Evolutionary conservation across 2,888 invertebrate genomes (phyloP).

Genomic region (Caenorhabditis sp.): DNA sequence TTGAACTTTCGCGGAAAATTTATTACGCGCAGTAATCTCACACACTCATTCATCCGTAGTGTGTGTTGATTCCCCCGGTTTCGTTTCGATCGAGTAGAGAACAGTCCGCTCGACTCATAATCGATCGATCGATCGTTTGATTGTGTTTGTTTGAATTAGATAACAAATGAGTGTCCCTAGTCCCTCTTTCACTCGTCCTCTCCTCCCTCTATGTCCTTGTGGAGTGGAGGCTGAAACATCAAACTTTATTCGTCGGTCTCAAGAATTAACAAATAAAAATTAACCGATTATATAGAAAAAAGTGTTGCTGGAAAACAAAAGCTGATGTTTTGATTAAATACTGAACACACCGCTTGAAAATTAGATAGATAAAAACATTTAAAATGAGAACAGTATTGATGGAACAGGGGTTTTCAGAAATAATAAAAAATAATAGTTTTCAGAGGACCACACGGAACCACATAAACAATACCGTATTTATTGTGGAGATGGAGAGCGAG

Average conservation of each 20-base stretch:
- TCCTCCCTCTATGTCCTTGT: not conserved
- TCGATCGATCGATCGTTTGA: constrained; percentile 2
- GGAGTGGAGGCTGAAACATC: constrained; percentile 42
- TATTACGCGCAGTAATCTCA: too few species aligned
- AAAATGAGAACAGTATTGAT: constrained; percentile 12
- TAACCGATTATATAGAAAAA: constrained; percentile 6
- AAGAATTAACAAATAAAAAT: constrained; percentile 23
- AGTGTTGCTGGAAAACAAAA: not conserved
- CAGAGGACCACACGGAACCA: too few species aligned
- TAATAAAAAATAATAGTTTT: not conserved
- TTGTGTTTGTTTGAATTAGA: constrained; percentile 12
- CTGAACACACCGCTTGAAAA: too few species aligned
- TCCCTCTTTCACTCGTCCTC: not conserved
- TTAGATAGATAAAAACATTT: constrained; percentile 16
- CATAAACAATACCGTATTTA: constrained; percentile 41
- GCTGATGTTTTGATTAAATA: not conserved
- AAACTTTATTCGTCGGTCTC: constrained; percentile 34
- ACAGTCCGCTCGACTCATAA: constrained; percentile 2
- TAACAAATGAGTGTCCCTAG: not conserved
- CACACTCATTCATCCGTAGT: too few species aligned
- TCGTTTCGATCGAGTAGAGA: constrained; percentile 17
- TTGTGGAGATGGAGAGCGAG: constrained; percentile 46
- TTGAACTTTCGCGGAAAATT: not conserved
- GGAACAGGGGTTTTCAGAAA: constrained; percentile 3
- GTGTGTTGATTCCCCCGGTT: not conserved